These are phyloP conservation scores for Threskiornis aethiopicus DNA, from an alignment of 2,797 vertebrate species.

Conservation along the genomic window DNA sequence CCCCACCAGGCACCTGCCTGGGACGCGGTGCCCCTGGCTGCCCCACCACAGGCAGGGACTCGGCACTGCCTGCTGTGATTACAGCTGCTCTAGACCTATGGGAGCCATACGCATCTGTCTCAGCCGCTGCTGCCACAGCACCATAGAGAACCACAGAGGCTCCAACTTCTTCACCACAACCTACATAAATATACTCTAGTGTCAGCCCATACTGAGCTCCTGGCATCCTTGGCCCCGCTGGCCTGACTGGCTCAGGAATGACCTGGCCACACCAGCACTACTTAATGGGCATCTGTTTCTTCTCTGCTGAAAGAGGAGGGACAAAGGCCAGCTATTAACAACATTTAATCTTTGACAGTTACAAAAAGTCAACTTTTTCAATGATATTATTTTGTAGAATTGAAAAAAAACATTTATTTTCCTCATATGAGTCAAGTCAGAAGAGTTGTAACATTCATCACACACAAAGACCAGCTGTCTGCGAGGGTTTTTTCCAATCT, in stretches of 20 bases:
- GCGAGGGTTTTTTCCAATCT: background rate
- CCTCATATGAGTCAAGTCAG: background rate
- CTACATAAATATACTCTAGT: background rate
- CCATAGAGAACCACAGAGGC: background rate
- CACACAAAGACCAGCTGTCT: background rate
- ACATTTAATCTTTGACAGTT: background rate
- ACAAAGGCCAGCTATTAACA: background rate
- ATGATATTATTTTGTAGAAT: background rate
- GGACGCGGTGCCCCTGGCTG: background rate
- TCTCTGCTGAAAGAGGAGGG: background rate
- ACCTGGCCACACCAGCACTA: background rate
- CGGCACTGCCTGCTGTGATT: background rate
- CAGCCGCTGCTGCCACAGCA: background rate
- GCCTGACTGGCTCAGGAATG: background rate
- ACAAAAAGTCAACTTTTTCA: background rate
- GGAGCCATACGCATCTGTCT: background rate
- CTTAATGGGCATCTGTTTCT: background rate
- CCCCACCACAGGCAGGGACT: accelerated
- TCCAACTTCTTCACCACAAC: background rate
- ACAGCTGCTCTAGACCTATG: background rate
- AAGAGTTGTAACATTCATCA: background rate
- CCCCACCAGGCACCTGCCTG: background rate
- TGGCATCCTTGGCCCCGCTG: accelerated
- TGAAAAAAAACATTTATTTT: background rate
- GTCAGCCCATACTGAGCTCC: background rate